Base-by-base conservation (phyloP, 2,888 invertebrate genomes). In the Oscheius sp. region DNA sequence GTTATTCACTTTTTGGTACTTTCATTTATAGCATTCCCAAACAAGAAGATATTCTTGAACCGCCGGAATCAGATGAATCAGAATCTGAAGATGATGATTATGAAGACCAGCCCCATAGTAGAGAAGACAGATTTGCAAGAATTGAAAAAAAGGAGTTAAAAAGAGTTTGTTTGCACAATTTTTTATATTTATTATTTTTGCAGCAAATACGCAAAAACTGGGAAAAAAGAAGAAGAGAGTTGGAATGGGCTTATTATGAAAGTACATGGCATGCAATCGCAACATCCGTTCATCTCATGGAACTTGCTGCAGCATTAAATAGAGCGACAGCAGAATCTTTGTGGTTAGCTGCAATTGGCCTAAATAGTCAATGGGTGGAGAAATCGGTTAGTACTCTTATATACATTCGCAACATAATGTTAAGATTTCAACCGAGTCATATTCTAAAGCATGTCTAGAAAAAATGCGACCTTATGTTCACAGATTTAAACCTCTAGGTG, bases 331-430 rank as follows among this genome's bases (percentile, higher is more conserved):
- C 82, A 8, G 82, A 80, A 45, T 59, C 73, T 22, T 71, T 81
- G 67, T 84, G 84, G 84, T 74, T 74, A 26, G 78, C 84, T 0
- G 73, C 80, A 0, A 78, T 84, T 22, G 84, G 82, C 1, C 64
- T 84, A 33, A 79, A 75, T 44, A 81, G 79, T 61, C 74, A 79
- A 41, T 71, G 68, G 30, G 72, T 67, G 20, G 82, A 84, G 36
- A 62, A 77, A 24, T 57, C 77, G 45, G 76, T 74, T 30, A 38
- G 68, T 38, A 49, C 5, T 33, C 9, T 51, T 41, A 24, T 59
- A 9, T 32, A 47, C 26, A 17, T 8, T 33, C 26, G 8, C n/a
- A 50, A 20, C 9, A 36, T 45, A 33, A 12, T 51, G 44, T 66
- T 32, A 50, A 76, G 67, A 83, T 83, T 41, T 76, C 80, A 0